Conservation (phyloP, 2,888 invertebrate genomes). For the Lingula anatina region DNA sequence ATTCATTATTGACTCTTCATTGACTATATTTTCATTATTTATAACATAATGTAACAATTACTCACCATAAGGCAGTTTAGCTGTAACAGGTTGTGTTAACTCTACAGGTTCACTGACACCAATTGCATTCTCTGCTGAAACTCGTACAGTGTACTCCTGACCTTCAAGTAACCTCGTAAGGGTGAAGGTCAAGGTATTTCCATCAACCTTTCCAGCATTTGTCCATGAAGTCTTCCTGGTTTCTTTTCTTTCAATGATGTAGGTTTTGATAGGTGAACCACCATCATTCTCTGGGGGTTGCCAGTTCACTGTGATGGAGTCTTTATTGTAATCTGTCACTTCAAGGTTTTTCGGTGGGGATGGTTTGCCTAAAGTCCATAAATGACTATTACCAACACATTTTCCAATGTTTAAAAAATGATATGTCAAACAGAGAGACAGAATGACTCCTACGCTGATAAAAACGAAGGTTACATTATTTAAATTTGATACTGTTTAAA, state of each 20-base stretch:
- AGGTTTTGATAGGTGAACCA: constrained; percentile 42
- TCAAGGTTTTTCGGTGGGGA: too few species aligned
- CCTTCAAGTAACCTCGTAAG: constrained; percentile 75
- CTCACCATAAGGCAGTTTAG: constrained; percentile 1
- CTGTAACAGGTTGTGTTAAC: neutral
- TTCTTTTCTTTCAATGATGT: constrained; percentile 44
- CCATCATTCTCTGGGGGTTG: constrained; percentile 52
- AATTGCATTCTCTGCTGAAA: constrained; percentile 81
- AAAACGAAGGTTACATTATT: too few species aligned
- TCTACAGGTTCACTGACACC: constrained; percentile 91
- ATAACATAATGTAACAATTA: too few species aligned
- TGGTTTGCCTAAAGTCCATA: too few species aligned
- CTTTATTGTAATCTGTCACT: constrained; percentile 31
- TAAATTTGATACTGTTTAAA: too few species aligned
- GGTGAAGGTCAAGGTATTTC: constrained; percentile 13
- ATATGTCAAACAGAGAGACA: too few species aligned
- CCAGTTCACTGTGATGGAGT: constrained; percentile 49
- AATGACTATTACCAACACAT: too few species aligned
- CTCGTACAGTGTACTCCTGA: constrained; percentile 83
- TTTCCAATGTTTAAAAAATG: too few species aligned
- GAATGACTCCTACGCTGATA: too few species aligned
- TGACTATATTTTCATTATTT: too few species aligned
- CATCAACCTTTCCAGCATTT: constrained; percentile 21
- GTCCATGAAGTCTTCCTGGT: constrained; percentile 38
- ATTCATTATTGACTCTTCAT: too few species aligned